Evolutionary conservation across 2,888 invertebrate genomes (phyloP), one percentile per base, ranked within the genome.

Genomic region (Eudasyphora cyanicolor): DNA sequence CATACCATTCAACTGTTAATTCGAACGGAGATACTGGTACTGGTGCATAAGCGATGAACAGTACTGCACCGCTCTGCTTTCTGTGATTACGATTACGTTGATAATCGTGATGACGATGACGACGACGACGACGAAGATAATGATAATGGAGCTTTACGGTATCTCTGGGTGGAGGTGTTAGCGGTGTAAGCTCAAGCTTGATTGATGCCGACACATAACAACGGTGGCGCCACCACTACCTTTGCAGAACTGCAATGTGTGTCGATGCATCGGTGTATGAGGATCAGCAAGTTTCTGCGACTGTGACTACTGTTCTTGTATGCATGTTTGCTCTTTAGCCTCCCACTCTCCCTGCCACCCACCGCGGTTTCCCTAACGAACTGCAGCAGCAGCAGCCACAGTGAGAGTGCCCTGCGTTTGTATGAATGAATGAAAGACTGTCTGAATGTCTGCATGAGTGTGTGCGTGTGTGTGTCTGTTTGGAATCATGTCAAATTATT

Each of bases 151-250:
- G 77, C 76, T 84, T 79, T 79, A 79, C 73, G 78, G 76, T 78
- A 45, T 45, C 71, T 78, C 78, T 81, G 81, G n/a, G n/a, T 84
- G 84, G 84, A 84, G 81, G 84, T 81, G 84, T 84, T 84, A 73
- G 84, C 84, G 84, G 84, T 76, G 64, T 76, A 76, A 81, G 73
- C 64, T 51, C 78, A 78, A 81, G 81, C 84, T 84, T 84, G 84
- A 84, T 84, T 84, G 81, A 81, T 76, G 81, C 81, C 81, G 78
- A 81, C 84, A 84, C 67, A 81, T 73, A 81, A 84, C 81, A 79
- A 54, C 27, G 35, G 67, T 84, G 84, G 84, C 84, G 84, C 84
- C 84, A 84, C 84, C 81, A 84, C 84, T 84, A 84, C 84, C 73
- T 45, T 38, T 32, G 54, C 62, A 83, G n/a, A n/a, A 60, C 71